phyloP scores from a whole-genome alignment of 2,797 vertebrate genomes.

The Parauchenoglanis punctatus region DNA sequence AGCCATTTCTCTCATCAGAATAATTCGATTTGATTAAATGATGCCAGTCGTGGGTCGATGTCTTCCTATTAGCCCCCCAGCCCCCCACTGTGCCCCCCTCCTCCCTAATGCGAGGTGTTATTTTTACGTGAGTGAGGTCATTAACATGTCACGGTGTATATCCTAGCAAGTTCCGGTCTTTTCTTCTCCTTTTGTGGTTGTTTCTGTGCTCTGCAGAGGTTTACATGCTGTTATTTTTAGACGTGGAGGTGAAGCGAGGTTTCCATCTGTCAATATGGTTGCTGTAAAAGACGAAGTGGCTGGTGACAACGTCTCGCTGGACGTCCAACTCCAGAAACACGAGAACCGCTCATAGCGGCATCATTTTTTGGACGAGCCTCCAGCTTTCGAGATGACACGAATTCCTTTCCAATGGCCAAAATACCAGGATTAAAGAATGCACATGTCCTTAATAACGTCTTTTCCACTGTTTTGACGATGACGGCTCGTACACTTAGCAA shows the following conservation, averaged over 20 bases:
- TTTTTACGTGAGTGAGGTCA: not conserved
- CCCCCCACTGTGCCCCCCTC: not conserved
- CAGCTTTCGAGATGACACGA: not conserved
- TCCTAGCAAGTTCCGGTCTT: not conserved
- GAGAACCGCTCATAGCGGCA: not conserved
- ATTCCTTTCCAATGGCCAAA: conserved; percentile 6
- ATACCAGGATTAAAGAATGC: conserved; percentile 23
- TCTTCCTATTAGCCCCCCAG: not conserved
- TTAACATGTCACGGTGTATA: not conserved
- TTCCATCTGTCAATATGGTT: conserved; percentile 2
- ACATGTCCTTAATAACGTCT: conserved; percentile 32
- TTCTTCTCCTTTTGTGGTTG: not conserved
- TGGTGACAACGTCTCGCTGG: conserved; percentile 6
- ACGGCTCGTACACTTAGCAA: conserved; percentile 21
- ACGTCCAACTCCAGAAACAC: conserved; percentile 11
- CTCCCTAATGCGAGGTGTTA: not conserved
- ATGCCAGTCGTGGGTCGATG: not conserved
- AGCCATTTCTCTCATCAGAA: not conserved
- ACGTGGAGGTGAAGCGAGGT: not conserved
- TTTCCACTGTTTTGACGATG: conserved; percentile 35
- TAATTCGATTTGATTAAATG: too few relatives aligned
- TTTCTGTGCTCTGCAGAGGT: not conserved
- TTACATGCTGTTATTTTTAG: conserved; percentile 1
- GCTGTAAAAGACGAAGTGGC: conserved; percentile 14
- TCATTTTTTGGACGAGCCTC: conserved; percentile 21